Conservation (phyloP, 2,888 invertebrate species). For the Eilema depressum region DNA sequence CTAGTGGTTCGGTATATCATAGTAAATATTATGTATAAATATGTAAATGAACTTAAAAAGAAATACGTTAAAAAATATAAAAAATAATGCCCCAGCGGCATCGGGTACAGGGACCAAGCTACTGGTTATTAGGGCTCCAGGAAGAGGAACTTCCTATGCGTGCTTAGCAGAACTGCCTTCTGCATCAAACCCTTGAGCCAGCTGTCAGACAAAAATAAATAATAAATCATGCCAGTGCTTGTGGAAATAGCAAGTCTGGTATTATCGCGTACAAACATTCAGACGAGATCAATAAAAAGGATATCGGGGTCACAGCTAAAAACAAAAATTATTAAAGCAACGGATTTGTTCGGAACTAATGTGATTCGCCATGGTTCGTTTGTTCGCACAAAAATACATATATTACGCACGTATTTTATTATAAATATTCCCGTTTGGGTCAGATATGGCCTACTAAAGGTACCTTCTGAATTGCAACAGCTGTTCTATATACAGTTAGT, state of each 20-base stretch:
- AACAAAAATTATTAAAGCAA: slow-evolving; percentile 19
- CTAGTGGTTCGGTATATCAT: too few relatives aligned
- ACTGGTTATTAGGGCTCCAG: too few relatives aligned
- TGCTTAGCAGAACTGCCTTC: too few relatives aligned
- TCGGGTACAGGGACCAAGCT: too few relatives aligned
- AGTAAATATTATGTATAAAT: too few relatives aligned
- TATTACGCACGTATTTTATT: slow-evolving; percentile 11
- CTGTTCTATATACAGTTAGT: not conserved
- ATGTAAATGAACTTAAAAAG: too few relatives aligned
- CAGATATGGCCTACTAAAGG: not conserved
- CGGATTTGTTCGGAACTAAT: slow-evolving; percentile 23
- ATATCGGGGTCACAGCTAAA: slow-evolving; percentile 12
- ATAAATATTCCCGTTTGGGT: slow-evolving; percentile 3
- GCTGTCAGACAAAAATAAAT: too few relatives aligned
- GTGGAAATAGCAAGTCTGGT: not conserved
- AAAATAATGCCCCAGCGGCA: too few relatives aligned
- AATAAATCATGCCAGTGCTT: not conserved
- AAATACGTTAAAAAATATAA: too few relatives aligned
- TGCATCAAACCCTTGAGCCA: too few relatives aligned
- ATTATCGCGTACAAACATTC: not conserved
- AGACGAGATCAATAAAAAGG: slow-evolving; percentile 1
- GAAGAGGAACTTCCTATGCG: too few relatives aligned
- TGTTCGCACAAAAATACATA: slow-evolving; percentile 18
- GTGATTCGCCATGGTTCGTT: slow-evolving; percentile 21
- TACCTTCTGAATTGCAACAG: not conserved